Base-by-base conservation (phyloP, 2,888 invertebrate species). In the Clostera curtula region DNA sequence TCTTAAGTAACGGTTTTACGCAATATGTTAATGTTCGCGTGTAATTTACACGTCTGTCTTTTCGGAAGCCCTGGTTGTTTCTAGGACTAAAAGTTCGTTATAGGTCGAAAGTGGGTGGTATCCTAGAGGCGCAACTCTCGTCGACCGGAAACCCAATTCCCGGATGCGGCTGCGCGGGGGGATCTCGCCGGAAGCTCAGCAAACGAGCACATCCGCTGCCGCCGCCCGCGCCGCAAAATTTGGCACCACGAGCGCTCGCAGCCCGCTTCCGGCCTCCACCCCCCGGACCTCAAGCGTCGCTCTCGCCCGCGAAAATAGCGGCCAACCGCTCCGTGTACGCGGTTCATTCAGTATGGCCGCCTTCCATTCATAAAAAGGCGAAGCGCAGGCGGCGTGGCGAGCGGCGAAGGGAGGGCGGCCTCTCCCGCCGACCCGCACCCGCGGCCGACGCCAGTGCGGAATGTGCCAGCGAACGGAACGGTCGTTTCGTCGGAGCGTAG, bases 271-370 rank as follows among this genome's bases (percentile, higher is more conserved):
- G 80, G 75, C 75, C 76, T 68, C 72, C 71, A 61, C 68, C 75
- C 75, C 74, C 72, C 71, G 66, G 64, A 59, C 70, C 71, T 67
- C 73, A 61, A 60, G 51, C 70, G 64, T 60, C 73, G 68, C 59
- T 69, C 63, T 72, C 68, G 72, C 75, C 71, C 77, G 82, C 80
- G 68, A 75, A 79, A 80, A 80, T 82, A 82, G 82, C 80, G 79
- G 74, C 82, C 77, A 77, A 79, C 80, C 76, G 82, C 82, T 80
- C 80, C 65, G 83, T 84, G 84, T 84, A 84, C 84, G 84, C 86
- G 86, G 85, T 87, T 88, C 88, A 88, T 88, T 88, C 88, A 88
- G 87, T 82, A 88, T 88, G 88, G 87, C 88, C 86, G 87, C 87
- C 87, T 86, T 85, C 87, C 88, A 88, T 88, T 88, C 88, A 88